Evolutionary conservation across 1,140 invertebrate genomes (phyloP).

Genomic region (Cardiocondyla obscurior): DNA sequence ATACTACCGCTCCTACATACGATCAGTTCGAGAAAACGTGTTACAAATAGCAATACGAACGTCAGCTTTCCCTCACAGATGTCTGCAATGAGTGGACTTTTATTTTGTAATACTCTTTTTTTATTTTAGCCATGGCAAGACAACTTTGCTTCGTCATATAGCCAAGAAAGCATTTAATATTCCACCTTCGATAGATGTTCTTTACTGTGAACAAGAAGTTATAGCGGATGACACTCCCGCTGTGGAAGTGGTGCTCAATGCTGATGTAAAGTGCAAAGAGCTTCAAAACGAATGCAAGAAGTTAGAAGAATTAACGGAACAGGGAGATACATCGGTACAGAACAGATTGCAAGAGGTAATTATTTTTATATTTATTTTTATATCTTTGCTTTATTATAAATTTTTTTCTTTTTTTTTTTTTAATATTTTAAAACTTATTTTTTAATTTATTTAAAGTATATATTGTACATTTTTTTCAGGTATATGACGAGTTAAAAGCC

Average conservation of each 20-base stretch:
- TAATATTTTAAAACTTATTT: background rate
- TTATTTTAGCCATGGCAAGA: conserved; percentile 95
- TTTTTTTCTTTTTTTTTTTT: conserved; percentile 17
- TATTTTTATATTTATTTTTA: no score
- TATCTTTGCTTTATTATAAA: background rate
- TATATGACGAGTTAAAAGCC: conserved; percentile 97
- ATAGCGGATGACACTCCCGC: conserved; percentile 96
- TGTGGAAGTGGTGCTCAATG: conserved; percentile 96
- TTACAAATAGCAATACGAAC: background rate
- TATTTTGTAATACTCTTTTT: background rate
- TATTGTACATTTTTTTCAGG: conserved; percentile 82
- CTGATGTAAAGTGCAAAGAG: conserved; percentile 94
- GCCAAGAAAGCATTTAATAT: conserved; percentile 94
- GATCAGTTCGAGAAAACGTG: no score
- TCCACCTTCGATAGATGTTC: conserved; percentile 98
- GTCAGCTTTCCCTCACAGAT: background rate
- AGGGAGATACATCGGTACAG: conserved; percentile 88
- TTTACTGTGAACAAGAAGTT: conserved; percentile 99
- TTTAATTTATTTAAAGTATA: no score
- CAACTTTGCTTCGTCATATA: conserved; percentile 97
- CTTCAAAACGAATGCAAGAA: conserved; percentile 93
- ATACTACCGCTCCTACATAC: no score
- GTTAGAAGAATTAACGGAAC: conserved; percentile 89
- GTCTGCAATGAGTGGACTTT: background rate
- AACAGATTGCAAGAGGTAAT: conserved; percentile 92